A percentile compares a stretch with the other conserved stretches of the same genome.
Evolutionary conservation across 2,113 vertebrate species (phyloP).

Genomic region (Corythornis madagascariensis): DNA sequence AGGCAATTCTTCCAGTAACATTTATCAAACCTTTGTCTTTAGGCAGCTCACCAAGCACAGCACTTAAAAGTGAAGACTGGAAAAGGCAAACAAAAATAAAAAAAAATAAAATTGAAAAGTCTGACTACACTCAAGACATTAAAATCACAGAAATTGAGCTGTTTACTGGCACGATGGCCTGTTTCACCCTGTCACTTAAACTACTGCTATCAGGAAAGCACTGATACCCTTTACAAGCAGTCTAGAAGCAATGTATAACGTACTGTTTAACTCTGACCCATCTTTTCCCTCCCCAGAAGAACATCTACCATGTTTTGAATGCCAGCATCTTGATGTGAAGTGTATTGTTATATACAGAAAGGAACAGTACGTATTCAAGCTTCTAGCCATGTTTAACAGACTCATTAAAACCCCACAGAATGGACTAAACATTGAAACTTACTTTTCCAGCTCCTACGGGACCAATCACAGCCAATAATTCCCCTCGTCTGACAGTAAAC

Average conservation of each 20-base stretch:
- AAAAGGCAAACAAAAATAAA: neutral
- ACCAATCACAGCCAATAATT: conserved; percentile 90
- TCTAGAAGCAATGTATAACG: neutral
- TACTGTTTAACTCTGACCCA: neutral
- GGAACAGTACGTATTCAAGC: neutral
- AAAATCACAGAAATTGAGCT: neutral
- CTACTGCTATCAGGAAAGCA: neutral
- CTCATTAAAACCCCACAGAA: neutral
- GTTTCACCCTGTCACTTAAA: neutral
- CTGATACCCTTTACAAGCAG: neutral
- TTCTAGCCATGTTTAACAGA: neutral
- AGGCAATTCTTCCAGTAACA: conserved; percentile 85
- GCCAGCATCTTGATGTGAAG: neutral
- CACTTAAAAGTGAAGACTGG: conserved; percentile 91
- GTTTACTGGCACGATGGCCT: accelerated
- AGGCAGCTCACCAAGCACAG: conserved; percentile 88
- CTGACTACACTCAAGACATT: neutral
- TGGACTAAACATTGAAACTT: conserved; percentile 2
- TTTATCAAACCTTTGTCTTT: conserved; percentile 81
- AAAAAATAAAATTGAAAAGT: neutral
- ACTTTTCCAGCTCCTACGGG: conserved; percentile 97
- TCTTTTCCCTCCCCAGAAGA: neutral
- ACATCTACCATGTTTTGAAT: neutral
- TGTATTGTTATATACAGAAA: neutral
- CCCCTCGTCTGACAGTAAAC: conserved; percentile 82